A percentile compares a stretch with the other conserved stretches of the same genome.
These are phyloP conservation scores for Aurelia aurita complex sp. Pacific DNA, from an alignment of 30 jellyfish, hydroid and myxozoan genomes.

Conservation along the genomic window DNA sequence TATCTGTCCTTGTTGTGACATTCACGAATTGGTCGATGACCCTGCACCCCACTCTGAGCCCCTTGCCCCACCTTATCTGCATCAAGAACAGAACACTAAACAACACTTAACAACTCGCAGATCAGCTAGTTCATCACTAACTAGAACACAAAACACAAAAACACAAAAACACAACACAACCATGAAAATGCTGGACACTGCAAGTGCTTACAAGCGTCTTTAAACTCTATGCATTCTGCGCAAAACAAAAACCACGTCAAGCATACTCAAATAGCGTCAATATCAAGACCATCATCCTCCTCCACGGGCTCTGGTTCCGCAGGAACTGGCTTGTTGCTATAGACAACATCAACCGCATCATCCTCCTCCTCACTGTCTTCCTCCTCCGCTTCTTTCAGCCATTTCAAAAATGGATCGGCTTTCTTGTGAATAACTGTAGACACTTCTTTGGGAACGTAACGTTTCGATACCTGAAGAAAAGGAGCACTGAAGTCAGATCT, in stretches of 20 bases:
- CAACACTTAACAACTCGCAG: not conserved
- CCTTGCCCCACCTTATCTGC: no score
- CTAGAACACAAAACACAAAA: not conserved
- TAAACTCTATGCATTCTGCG: not conserved
- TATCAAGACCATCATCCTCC: slow-evolving; percentile 83
- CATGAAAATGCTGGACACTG: not conserved
- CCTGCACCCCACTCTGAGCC: no score
- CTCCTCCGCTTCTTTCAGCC: slow-evolving; percentile 99
- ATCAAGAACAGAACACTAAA: not conserved
- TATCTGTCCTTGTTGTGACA: no score
- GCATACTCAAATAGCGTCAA: slow-evolving; percentile 59
- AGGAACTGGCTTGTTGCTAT: slow-evolving; percentile 77
- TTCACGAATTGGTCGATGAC: no score
- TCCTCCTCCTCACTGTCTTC: slow-evolving; percentile 95
- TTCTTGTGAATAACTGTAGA: slow-evolving; percentile 84
- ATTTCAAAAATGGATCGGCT: slow-evolving; percentile 92
- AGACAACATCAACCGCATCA: slow-evolving; percentile 88
- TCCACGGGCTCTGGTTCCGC: slow-evolving; percentile 41
- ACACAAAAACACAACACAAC: not conserved
- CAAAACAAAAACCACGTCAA: not conserved
- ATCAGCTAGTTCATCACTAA: not conserved
- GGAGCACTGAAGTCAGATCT: no score
- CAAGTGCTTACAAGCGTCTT: not conserved
- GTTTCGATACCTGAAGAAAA: slow-evolving; percentile 80
- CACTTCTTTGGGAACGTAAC: slow-evolving; percentile 81